Base-by-base conservation (phyloP, 2,888 invertebrate species). In the Acanthococcus lagerstroemiae region DNA sequence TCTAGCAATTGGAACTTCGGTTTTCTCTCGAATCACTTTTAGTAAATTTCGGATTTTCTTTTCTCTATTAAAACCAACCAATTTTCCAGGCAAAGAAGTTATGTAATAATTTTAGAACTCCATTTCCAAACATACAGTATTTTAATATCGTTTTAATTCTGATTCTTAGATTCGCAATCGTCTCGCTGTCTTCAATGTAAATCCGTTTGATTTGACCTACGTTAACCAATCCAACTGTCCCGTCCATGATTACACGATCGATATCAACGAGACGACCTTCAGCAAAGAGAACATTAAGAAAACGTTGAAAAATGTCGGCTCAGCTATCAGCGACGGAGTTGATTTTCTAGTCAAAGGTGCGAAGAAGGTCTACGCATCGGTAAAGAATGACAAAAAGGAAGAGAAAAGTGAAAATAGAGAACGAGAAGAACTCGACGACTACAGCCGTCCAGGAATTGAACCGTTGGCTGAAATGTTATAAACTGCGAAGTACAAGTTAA, bases 261-360 rank as follows among this genome's bases (percentile, higher is more conserved):
- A 86, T 75, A 85, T 90, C 67, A 83, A 88, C 71, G 85, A 85
- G 0, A 81, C 86, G 21, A 90, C 89, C 0, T 86, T 90, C 76
- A 85, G 85, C 0, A 80, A 87, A 0, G 82, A 86, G 70, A 86
- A 83, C 72, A 81, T 88, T 44, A 88, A 85, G 73, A 57, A 75
- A 72, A 70, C 68, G 48, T 70, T 70, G 6, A 80, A 83, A 70
- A 86, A 85, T 73, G 84, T 86, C 27, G 88, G 87, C 0, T 84
- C 83, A 65, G 86, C 82, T 72, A 79, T 88, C 52, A 87, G 87
- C 54, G 82, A 83, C 68, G 85, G 85, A 0, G 83, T 88, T 0
- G 86, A 87, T 72, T 86, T 83, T 75, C 82, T 85, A 0, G 84
- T 85, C 0, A 81, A 82, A 21, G 81, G 85, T 0, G 85, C 86